phyloP scores from a whole-genome alignment of 1,140 invertebrate species.

The Geopemphigus sp. region DNA sequence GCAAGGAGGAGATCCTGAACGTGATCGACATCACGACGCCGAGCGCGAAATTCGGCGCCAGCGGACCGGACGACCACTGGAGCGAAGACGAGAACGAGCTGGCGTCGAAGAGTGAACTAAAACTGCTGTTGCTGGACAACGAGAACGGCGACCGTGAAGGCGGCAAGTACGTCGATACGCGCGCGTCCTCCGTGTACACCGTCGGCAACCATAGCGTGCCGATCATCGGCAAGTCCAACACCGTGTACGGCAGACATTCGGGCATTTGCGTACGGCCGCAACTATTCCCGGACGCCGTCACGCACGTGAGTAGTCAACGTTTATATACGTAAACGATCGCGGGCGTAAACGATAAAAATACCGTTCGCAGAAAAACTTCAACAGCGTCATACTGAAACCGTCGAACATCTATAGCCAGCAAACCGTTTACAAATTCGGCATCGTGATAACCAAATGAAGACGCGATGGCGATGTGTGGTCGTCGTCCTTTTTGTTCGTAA shows the following conservation, averaged over 20 bases:
- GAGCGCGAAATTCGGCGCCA: neutral
- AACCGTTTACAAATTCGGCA: constrained; percentile 30
- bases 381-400: neutral
- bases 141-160: neutral
- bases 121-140: neutral
- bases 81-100: neutral
- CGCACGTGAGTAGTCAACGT: constrained; percentile 64
- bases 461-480: too few species aligned
- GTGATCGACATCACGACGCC: constrained; percentile 9
- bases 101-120: neutral
- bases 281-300: constrained; percentile 87
- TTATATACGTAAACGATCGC: neutral
- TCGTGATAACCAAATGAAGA: too few species aligned
- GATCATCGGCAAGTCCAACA: constrained; percentile 69
- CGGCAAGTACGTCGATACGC: too few species aligned
- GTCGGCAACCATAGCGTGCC: neutral
- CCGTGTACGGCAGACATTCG: constrained; percentile 71
- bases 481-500: too few species aligned
- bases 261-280: constrained; percentile 89
- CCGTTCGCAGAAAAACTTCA: constrained; percentile 25
- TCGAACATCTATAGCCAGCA: constrained; percentile 29
- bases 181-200: too few species aligned
- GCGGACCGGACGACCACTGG: too few species aligned
- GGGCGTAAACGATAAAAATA: neutral
- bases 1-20: neutral